Evolutionary conservation across 2,888 invertebrate species (phyloP).

Genomic region (Elmis aenea): DNA sequence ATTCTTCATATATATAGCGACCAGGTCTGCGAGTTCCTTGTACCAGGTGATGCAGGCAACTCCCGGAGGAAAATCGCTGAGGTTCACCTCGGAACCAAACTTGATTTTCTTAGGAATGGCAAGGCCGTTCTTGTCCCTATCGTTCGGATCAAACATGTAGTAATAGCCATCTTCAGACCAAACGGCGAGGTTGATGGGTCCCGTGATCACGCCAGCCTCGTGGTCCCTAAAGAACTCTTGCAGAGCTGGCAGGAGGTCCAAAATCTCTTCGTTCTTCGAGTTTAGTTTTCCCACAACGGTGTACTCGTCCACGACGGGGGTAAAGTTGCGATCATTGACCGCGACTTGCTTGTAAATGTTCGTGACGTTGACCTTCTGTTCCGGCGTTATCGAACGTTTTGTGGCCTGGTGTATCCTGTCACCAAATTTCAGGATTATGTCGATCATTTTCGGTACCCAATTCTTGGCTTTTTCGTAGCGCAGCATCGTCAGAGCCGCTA

Average conservation of each 20-base stretch:
- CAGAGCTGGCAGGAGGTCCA: constrained; percentile 40
- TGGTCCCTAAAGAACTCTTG: constrained; percentile 39
- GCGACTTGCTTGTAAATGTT: constrained; percentile 32
- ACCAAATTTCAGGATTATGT: constrained; percentile 41
- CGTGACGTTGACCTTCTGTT: constrained; percentile 21
- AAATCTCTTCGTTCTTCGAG: constrained; percentile 33
- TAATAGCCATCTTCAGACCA: constrained; percentile 44
- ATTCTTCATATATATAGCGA: constrained; percentile 42
- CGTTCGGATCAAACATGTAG: constrained; percentile 48
- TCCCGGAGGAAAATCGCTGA: constrained; percentile 31
- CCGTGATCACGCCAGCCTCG: constrained; percentile 41
- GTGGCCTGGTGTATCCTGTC: constrained; percentile 39
- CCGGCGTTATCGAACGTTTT: constrained; percentile 25
- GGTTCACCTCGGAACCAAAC: constrained; percentile 27
- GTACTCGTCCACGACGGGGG: constrained; percentile 35
- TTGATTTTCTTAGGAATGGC: constrained; percentile 22
- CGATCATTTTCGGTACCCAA: constrained; percentile 43
- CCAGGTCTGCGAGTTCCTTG: constrained; percentile 37
- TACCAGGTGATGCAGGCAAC: constrained; percentile 45
- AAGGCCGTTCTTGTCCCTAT: constrained; percentile 39
- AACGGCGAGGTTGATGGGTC: constrained; percentile 42
- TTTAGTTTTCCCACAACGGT: constrained; percentile 40
- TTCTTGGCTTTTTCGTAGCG: constrained; percentile 37
- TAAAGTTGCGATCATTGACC: constrained; percentile 31
- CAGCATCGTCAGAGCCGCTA: constrained; percentile 43